Base-by-base conservation (phyloP, 2,888 invertebrate species). In the Tipula confusa region DNA sequence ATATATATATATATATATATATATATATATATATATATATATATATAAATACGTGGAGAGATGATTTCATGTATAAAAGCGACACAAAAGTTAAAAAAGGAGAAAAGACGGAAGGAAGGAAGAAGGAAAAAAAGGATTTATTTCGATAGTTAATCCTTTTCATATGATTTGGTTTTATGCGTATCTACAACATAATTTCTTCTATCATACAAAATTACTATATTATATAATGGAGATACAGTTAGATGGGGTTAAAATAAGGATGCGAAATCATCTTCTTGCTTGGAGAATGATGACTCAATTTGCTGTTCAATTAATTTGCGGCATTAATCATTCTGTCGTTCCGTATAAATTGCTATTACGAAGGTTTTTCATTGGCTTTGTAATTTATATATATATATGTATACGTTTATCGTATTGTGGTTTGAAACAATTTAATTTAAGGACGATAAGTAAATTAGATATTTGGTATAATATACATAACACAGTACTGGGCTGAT, bases 131-230 rank as follows among this genome's bases (percentile, higher is more conserved):
- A 24, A 64, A 64, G 64, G 64, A 64, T 64, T 11, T 64, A 64
- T 64, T 64, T 64, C 64, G 64, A 64, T 64, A 64, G 64, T 64
- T 64, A 64, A 64, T 64, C 64, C 64, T 64, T 24, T 64, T 64
- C 64, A 64, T 64, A 64, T 64, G 9, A 64, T 64, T 64, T 24
- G 64, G 64, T 64, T 64, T 64, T 64, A 64, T 64, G 24, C 64
- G 24, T 64, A 64, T 64, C 64, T 64, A 64, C 64, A n/a, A n/a
- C n/a, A 64, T 64, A 24, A 64, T 64, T 64, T 24, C 18, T 64
- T 64, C 64, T 64, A 64, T 24, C 24, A 24, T 18, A 64, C 64
- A 24, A 64, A 64, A 64, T 64, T 64, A 64, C 24, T 64, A 64
- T 9, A 64, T 0, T 64, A 64, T 1, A 64, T 64, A 64, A 9